Percentiles rank a stretch among this genome's conserved stretches.
phyloP scores from a whole-genome alignment of 2,888 invertebrate species.

The Sisyra terminalis region DNA sequence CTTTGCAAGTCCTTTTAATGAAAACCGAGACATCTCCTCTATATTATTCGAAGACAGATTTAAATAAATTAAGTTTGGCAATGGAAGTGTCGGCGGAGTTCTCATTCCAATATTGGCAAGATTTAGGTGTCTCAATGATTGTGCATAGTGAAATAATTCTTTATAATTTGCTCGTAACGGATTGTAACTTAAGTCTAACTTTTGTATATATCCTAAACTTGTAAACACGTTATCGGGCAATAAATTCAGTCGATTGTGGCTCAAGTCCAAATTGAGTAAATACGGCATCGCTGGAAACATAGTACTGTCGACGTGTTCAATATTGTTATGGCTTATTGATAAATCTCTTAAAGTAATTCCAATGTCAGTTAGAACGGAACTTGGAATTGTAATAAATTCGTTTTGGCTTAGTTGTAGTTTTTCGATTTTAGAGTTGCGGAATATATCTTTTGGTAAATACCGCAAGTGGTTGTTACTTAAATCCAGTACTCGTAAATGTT shows the following conservation, averaged over 20 bases:
- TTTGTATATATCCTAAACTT: slow-evolving; percentile 59
- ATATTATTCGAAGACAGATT: slow-evolving; percentile 69
- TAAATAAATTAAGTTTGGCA: slow-evolving; percentile 60
- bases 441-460: slow-evolving; percentile 59
- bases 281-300: slow-evolving; percentile 73
- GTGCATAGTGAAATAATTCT: slow-evolving; percentile 74
- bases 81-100: slow-evolving; percentile 56
- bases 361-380: slow-evolving; percentile 57
- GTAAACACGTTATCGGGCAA: slow-evolving; percentile 80
- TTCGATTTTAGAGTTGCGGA: slow-evolving; percentile 63
- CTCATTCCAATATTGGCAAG: slow-evolving; percentile 62
- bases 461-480: slow-evolving; percentile 55
- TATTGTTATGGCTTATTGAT: slow-evolving; percentile 59
- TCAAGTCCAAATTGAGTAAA: slow-evolving; percentile 58
- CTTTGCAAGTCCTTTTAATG: slow-evolving; percentile 50
- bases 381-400: slow-evolving; percentile 63
- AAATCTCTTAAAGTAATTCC: slow-evolving; percentile 64
- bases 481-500: slow-evolving; percentile 54
- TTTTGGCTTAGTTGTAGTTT: slow-evolving; percentile 66
- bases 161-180: slow-evolving; percentile 70
- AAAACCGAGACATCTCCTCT: slow-evolving; percentile 47
- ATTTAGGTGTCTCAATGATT: slow-evolving; percentile 60
- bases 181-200: slow-evolving; percentile 67
- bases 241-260: slow-evolving; percentile 65
- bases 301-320: slow-evolving; percentile 76